Percentiles rank a stretch among this genome's conserved stretches.
phyloP scores from a whole-genome alignment of 2,797 vertebrate species.

The Dendrocincla tyrannina region DNA sequence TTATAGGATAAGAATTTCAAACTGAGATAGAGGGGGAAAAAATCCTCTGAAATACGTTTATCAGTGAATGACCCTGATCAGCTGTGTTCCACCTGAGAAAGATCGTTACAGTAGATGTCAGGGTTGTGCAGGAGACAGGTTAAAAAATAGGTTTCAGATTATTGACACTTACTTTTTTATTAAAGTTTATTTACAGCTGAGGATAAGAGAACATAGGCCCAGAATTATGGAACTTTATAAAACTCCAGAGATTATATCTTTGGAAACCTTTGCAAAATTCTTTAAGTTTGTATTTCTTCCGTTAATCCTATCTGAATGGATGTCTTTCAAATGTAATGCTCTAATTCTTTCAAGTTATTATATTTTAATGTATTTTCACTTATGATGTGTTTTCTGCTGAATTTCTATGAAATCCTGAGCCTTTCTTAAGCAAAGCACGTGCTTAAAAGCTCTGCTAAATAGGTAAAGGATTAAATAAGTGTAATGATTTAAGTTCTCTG shows the following conservation, averaged over 20 bases:
- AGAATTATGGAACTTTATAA: conserved; percentile 59
- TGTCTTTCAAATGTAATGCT: conserved; percentile 24
- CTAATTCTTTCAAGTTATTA: conserved; percentile 20
- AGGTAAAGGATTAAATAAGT: conserved; percentile 6
- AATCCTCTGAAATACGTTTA: conserved; percentile 78
- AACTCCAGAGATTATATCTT: conserved; percentile 63
- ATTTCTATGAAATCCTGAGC: background rate
- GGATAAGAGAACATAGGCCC: conserved; percentile 58
- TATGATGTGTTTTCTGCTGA: background rate
- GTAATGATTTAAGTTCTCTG: conserved; percentile 16
- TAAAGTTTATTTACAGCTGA: conserved; percentile 69
- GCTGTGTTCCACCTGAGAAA: conserved; percentile 64
- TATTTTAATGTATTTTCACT: conserved; percentile 33
- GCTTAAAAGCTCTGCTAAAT: conserved; percentile 21
- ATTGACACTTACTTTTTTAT: conserved; percentile 70
- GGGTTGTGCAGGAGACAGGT: conserved; percentile 58
- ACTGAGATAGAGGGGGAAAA: conserved; percentile 66
- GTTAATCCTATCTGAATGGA: conserved; percentile 21
- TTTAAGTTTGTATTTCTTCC: conserved; percentile 29
- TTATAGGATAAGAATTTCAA: conserved; percentile 72
- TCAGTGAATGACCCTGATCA: conserved; percentile 77
- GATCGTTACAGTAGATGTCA: conserved; percentile 64
- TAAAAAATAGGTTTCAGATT: conserved; percentile 75
- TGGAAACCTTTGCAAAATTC: conserved; percentile 56
- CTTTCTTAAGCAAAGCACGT: background rate